phyloP scores from a whole-genome alignment of 2,797 vertebrate species.

The Neopelma chrysocephalum region DNA sequence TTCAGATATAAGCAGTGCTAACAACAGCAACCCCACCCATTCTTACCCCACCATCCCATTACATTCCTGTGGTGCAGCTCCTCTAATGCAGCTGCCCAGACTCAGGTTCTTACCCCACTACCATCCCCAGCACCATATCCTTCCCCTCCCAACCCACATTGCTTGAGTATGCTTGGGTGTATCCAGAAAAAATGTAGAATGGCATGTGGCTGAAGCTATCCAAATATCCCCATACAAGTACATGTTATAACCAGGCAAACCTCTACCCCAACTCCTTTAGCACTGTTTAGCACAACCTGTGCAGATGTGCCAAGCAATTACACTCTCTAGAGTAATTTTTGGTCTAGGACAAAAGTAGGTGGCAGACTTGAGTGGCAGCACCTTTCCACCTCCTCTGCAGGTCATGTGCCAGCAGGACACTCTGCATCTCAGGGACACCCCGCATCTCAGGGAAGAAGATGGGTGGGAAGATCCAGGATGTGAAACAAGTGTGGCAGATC shows the following conservation, averaged over 20 bases:
- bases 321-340: neutral
- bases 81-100: neutral
- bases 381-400: fast-evolving
- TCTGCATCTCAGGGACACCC: neutral
- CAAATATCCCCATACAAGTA: neutral
- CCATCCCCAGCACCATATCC: fast-evolving
- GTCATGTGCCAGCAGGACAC: neutral
- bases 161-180: neutral
- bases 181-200: neutral
- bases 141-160: neutral
- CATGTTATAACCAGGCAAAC: neutral
- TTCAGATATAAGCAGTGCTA: neutral
- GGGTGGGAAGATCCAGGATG: neutral
- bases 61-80: neutral
- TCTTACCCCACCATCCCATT: neutral
- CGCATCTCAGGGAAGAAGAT: fast-evolving
- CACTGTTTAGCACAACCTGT: neutral
- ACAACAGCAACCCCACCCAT: neutral
- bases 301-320: neutral
- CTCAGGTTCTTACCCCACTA: neutral
- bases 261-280: neutral
- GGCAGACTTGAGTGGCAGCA: neutral
- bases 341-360: neutral
- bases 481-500: neutral
- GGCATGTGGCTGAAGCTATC: neutral